A percentile compares a stretch with the other conserved stretches of the same genome.
phyloP scores from a whole-genome alignment of 2,113 vertebrate genomes.

The Sula dactylatra region DNA sequence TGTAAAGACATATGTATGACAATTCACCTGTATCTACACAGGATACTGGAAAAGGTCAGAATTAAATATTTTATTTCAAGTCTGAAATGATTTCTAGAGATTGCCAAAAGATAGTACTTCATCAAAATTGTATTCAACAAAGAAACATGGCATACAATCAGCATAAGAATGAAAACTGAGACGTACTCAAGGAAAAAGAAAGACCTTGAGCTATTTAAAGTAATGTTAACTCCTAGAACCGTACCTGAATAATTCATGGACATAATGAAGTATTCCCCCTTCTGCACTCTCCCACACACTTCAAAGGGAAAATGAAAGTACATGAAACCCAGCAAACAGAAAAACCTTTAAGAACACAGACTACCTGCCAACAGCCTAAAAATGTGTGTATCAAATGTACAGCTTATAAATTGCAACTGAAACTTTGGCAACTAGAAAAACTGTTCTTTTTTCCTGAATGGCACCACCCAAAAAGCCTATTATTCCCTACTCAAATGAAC shows the following conservation, averaged over 20 bases:
- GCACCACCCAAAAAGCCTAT: neutral
- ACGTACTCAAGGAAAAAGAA: slow-evolving; percentile 45
- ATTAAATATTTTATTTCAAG: slow-evolving; percentile 57
- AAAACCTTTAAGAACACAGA: slow-evolving; percentile 27
- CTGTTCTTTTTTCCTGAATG: neutral
- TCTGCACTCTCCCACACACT: slow-evolving; percentile 44
- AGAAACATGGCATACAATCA: slow-evolving; percentile 3
- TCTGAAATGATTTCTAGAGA: slow-evolving; percentile 27
- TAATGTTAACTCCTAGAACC: slow-evolving; percentile 45
- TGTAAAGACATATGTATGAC: neutral
- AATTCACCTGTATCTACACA: slow-evolving; percentile 4
- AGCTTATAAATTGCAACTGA: neutral
- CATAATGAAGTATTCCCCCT: slow-evolving; percentile 65
- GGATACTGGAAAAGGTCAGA: slow-evolving; percentile 42
- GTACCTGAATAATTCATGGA: slow-evolving; percentile 65
- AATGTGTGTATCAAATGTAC: slow-evolving; percentile 3
- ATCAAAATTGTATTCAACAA: slow-evolving; percentile 37
- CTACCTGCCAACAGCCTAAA: slow-evolving; percentile 19
- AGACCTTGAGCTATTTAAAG: slow-evolving; percentile 67
- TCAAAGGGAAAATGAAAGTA: slow-evolving; percentile 64
- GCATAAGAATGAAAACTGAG: slow-evolving; percentile 43
- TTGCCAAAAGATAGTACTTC: slow-evolving; percentile 35
- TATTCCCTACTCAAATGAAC: neutral
- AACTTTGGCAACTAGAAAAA: too few relatives aligned
- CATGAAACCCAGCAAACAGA: slow-evolving; percentile 42